A percentile compares a stretch with the other conserved stretches of the same genome.
phyloP scores from a whole-genome alignment of 1,140 invertebrate species.

The Apis cerana region DNA sequence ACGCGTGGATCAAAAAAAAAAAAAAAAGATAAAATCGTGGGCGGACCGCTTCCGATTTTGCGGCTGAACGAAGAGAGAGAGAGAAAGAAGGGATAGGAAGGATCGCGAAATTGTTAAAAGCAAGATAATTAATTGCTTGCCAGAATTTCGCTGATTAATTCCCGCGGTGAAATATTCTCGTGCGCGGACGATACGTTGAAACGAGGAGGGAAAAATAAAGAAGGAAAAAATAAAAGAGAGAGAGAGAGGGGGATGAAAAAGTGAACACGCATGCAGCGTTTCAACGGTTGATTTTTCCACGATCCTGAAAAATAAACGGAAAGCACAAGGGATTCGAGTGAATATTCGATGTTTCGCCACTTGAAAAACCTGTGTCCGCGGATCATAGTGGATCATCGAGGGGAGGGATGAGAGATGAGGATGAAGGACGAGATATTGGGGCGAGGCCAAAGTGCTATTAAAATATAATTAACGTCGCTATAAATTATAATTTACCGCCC shows the following conservation, averaged over 20 bases:
- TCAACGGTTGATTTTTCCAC: background rate
- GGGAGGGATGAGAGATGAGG: background rate
- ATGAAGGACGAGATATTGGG: slow-evolving; percentile 11
- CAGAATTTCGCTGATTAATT: slow-evolving; percentile 15
- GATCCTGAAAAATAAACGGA: slow-evolving; percentile 2
- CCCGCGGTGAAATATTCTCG: background rate
- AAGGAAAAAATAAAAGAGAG: background rate
- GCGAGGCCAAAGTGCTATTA: slow-evolving; percentile 39
- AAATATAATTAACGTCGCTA: slow-evolving; percentile 51
- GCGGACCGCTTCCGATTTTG: background rate
- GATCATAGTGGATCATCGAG: too few species aligned
- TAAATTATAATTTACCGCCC: slow-evolving; percentile 48
- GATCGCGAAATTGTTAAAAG: slow-evolving; percentile 14
- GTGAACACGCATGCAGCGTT: background rate
- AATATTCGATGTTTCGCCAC: slow-evolving; percentile 24
- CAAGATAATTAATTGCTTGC: slow-evolving; percentile 26
- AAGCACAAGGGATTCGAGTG: background rate
- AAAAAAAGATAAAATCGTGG: slow-evolving; percentile 40
- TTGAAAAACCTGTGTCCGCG: background rate
- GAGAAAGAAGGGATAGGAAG: background rate
- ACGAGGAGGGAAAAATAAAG: background rate
- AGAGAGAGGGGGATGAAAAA: background rate
- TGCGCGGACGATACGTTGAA: background rate
- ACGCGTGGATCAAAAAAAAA: slow-evolving; percentile 22
- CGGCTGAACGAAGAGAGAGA: background rate